Base-by-base conservation (phyloP, 2,888 invertebrate species). In the Rapana venosa region DNA sequence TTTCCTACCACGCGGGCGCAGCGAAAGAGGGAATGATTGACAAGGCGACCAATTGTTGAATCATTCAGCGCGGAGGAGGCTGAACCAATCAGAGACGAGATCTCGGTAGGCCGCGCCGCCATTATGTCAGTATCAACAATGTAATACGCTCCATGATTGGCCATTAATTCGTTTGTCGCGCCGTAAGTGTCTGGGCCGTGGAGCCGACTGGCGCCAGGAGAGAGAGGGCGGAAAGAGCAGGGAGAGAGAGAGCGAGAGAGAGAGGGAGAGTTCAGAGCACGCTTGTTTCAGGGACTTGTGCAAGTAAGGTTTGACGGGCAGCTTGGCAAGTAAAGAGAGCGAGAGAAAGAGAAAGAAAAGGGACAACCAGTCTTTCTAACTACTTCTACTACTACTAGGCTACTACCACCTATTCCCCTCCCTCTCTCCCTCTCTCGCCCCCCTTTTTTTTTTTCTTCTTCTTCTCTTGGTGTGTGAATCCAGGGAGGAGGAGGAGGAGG, bases 101-200 rank as follows among this genome's bases (percentile, higher is more conserved):
- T 90, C 91, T 88, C 87, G 89, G 61, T 77, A 90, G 91, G 89
- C 88, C 84, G 90, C 87, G 92, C 92, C 92, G 92, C 91, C 92
- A 92, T 93, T 92, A 92, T 93, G 93, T 93, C 93, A 93, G 93
- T 93, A 93, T 93, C 93, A 92, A 92, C 93, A 93, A 92, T 92
- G 93, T 92, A 92, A 92, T 92, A 91, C 91, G 91, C 90, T 87
- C 89, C 87, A 90, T 93, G 93, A 94, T 94, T 94, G 94, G 94
- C 93, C 91, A 91, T 92, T 93, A 92, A 92, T 92, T 92, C 92
- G 90, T 91, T 91, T 91, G 93, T 93, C 93, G 92, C 92, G 93
- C 92, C 94, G 91, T 88, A 88, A 88, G 92, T 90, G 93, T 92
- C 93, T 92, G 92, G 89, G 81, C 87, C 81, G 74, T 87, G 86